Conservation (phyloP, 2,888 invertebrate species). For the Myathropa florea region DNA sequence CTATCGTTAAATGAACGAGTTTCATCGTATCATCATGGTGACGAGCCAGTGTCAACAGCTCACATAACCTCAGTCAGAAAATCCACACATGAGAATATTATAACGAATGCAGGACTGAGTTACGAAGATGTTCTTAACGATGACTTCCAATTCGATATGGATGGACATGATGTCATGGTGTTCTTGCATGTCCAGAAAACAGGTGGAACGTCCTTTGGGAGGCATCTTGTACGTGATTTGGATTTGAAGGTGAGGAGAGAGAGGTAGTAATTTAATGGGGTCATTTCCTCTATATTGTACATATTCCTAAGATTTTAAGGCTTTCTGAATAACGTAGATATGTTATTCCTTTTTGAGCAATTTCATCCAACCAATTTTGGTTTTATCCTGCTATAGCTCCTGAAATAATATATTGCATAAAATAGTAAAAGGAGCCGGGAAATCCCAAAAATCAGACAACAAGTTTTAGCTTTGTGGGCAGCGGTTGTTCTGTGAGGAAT, state of each 20-base stretch:
- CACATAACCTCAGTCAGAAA: conserved; percentile 73
- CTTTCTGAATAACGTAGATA: no score
- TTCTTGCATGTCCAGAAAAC: conserved; percentile 99
- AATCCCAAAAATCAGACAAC: neutral
- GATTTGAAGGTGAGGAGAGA: conserved; percentile 84
- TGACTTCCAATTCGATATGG: conserved; percentile 93
- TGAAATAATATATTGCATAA: neutral
- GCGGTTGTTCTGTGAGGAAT: neutral
- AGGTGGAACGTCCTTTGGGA: conserved; percentile 98
- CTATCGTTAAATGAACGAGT: conserved; percentile 79
- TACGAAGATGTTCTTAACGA: conserved; percentile 93
- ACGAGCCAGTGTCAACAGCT: conserved; percentile 72
- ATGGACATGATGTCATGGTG: conserved; percentile 98
- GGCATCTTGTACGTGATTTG: conserved; percentile 96
- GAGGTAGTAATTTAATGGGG: neutral
- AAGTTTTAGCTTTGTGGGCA: neutral
- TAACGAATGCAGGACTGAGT: conserved; percentile 84
- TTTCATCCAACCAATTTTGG: no score
- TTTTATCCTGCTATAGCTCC: neutral
- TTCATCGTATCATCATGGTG: conserved; percentile 68
- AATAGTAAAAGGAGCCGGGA: neutral
- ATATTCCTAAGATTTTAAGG: no score
- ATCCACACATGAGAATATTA: conserved; percentile 78
- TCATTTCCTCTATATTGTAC: no score
- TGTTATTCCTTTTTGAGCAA: no score